Percentiles rank a stretch among this genome's conserved stretches.
Conservation (phyloP, 1,140 invertebrate species). For the Pogonognathellus flavescens region DNA sequence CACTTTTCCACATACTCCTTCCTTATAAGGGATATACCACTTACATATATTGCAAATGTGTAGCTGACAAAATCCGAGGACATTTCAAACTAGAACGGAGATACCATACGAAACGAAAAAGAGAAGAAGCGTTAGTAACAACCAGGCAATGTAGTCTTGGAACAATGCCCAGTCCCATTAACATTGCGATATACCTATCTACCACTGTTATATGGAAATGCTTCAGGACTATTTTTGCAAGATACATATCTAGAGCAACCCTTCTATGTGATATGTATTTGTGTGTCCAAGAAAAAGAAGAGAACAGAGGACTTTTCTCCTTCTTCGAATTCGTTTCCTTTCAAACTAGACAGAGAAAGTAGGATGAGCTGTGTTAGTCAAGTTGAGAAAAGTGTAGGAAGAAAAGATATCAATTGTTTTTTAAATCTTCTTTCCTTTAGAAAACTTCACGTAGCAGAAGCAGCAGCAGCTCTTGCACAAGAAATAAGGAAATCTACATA, state of each 20-base stretch:
- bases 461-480: neutral
- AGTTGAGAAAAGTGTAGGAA: neutral
- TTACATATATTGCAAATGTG: neutral
- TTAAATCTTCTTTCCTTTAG: conserved; percentile 9
- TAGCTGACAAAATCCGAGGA: conserved; percentile 13
- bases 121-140: neutral
- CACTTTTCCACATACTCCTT: neutral
- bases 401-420: conserved; percentile 37
- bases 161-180: conserved; percentile 27
- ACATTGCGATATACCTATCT: conserved; percentile 11
- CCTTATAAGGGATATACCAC: neutral
- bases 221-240: no score
- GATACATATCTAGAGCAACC: no score
- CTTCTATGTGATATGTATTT: no score
- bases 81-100: conserved; percentile 2
- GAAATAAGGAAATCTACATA: neutral
- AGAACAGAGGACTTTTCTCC: conserved; percentile 8
- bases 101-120: conserved; percentile 26
- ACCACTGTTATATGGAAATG: no score
- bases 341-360: neutral
- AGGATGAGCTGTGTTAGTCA: conserved; percentile 19
- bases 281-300: neutral
- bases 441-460: neutral
- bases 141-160: conserved; percentile 2
- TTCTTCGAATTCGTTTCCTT: conserved; percentile 5